phyloP scores from a whole-genome alignment of 2,113 vertebrate species.

The Fregata magnificens region DNA sequence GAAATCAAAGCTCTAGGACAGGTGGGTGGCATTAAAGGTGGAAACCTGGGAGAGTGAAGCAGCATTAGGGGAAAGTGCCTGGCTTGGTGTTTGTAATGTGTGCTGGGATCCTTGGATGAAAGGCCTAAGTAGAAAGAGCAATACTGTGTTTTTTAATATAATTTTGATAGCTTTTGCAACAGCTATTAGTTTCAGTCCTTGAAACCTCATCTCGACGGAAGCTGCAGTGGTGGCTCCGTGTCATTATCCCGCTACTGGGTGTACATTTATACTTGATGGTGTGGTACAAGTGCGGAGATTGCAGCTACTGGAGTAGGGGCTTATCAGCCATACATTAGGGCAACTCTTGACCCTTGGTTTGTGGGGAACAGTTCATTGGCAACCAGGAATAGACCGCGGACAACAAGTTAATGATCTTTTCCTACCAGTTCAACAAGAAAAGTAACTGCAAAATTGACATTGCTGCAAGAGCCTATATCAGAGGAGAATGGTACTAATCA shows the following conservation, averaged over 20 bases:
- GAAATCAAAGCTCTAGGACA: background rate
- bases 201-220: slow-evolving; percentile 31
- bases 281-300: background rate
- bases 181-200: slow-evolving; percentile 38
- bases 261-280: background rate
- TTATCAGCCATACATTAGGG: background rate
- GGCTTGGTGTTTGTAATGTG: background rate
- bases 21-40: background rate
- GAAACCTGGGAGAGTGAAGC: background rate
- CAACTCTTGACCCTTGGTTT: slow-evolving; percentile 27
- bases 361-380: background rate
- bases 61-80: background rate
- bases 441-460: background rate
- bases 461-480: background rate
- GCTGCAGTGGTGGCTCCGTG: background rate
- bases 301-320: background rate
- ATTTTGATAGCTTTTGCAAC: slow-evolving; percentile 22
- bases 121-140: background rate
- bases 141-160: slow-evolving; percentile 7
- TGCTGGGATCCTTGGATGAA: background rate
- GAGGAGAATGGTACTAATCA: background rate
- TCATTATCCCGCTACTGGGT: background rate
- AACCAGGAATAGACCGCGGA: background rate
- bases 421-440: slow-evolving; percentile 12
- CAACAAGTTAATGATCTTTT: slow-evolving; percentile 50